Conservation (phyloP, 2,888 invertebrate genomes). For the Danaus chrysippus region DNA sequence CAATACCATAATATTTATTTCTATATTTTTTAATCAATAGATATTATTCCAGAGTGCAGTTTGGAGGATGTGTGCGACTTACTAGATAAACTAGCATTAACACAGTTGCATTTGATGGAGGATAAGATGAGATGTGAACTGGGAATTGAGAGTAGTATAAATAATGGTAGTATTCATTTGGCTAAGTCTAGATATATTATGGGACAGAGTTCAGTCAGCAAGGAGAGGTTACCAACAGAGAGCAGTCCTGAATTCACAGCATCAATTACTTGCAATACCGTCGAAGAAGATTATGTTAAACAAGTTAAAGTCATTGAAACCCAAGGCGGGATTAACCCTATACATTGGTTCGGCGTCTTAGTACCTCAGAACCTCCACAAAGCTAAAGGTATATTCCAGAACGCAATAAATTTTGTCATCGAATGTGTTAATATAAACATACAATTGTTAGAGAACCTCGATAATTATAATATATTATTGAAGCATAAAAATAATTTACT, state of each 20-base stretch:
- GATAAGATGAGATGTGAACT: constrained; percentile 83
- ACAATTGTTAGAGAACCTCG: constrained; percentile 68
- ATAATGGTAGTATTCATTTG: constrained; percentile 84
- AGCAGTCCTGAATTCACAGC: constrained; percentile 72
- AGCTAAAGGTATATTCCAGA: constrained; percentile 86
- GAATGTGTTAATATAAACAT: constrained; percentile 85
- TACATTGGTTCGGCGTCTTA: constrained; percentile 92
- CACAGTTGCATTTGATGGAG: constrained; percentile 85
- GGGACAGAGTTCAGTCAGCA: constrained; percentile 85
- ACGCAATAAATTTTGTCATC: constrained; percentile 81
- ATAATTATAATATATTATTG: constrained; percentile 49
- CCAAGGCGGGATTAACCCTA: constrained; percentile 78
- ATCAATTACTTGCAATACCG: constrained; percentile 53
- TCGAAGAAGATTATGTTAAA: constrained; percentile 65
- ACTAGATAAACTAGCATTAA: constrained; percentile 84
- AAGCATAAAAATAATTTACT: constrained; percentile 40
- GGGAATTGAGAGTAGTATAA: constrained; percentile 83
- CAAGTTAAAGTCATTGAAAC: constrained; percentile 59
- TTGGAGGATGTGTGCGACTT: constrained; percentile 73
- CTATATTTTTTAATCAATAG: too few species aligned
- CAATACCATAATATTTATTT: background rate
- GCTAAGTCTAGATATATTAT: constrained; percentile 88
- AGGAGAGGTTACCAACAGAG: constrained; percentile 85
- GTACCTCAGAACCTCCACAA: constrained; percentile 88
- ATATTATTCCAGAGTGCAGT: constrained; percentile 30